Percentiles rank a stretch among this genome's conserved stretches.
Conservation (phyloP, 2,113 vertebrate species). For the Rhinolophus sinicus region DNA sequence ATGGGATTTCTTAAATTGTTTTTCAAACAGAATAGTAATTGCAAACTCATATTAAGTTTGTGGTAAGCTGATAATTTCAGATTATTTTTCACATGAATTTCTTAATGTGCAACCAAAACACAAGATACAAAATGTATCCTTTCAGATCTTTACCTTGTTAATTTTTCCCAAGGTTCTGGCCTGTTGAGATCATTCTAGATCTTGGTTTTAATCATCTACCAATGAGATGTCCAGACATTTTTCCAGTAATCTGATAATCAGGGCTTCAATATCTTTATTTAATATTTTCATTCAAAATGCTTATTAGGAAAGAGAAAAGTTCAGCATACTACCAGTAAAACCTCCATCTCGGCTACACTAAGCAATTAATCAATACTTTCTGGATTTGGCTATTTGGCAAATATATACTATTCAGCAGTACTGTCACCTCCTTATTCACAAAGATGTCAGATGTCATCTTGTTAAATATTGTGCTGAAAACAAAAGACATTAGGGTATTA, state of each 20-base stretch:
- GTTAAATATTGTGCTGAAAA: neutral
- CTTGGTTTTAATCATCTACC: neutral
- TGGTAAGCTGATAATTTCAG: neutral
- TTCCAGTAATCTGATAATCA: neutral
- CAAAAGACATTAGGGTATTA: neutral
- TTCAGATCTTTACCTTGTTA: neutral
- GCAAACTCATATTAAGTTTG: neutral
- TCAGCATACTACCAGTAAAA: conserved; percentile 1
- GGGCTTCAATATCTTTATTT: neutral
- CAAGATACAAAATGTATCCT: neutral
- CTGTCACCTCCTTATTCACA: neutral
- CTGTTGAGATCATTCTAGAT: neutral
- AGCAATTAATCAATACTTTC: neutral
- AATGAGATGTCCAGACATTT: neutral
- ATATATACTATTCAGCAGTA: neutral
- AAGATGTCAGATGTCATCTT: neutral
- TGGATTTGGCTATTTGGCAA: neutral
- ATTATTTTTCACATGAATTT: neutral
- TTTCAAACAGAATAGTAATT: conserved; percentile 9
- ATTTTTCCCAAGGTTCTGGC: neutral
- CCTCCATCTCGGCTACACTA: neutral
- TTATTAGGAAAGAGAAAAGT: neutral
- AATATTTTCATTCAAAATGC: neutral
- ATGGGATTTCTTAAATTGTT: neutral
- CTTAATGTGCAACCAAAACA: conserved; percentile 23